Conservation (phyloP, 2,888 invertebrate genomes). For the Cacoxenus indagator region DNA sequence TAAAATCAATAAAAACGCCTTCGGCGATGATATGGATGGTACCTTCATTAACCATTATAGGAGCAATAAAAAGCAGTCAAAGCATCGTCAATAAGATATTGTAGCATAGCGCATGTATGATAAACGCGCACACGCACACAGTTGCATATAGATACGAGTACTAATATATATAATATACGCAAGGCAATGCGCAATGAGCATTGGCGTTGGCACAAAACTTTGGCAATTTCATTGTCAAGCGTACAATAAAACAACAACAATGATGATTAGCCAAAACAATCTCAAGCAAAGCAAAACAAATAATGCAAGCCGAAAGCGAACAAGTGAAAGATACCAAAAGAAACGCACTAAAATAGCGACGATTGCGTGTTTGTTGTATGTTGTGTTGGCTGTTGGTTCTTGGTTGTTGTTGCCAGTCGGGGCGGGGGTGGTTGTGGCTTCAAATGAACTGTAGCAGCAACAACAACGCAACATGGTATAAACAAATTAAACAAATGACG, state of each 20-base stretch:
- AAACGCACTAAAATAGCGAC: no score
- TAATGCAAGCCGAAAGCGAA: no score
- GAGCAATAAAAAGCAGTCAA: not conserved
- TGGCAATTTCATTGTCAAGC: slow-evolving; percentile 32
- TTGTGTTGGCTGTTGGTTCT: no score
- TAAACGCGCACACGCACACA: not conserved
- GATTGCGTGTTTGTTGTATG: no score
- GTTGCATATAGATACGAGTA: not conserved
- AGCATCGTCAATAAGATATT: not conserved
- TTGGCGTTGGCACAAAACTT: slow-evolving; percentile 15
- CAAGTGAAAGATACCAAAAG: no score
- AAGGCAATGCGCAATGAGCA: not conserved
- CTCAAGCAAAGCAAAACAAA: no score
- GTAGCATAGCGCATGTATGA: not conserved
- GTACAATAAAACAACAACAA: slow-evolving; percentile 11
- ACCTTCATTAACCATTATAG: not conserved
- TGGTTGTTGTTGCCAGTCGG: no score
- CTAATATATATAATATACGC: no score
- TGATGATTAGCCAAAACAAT: no score
- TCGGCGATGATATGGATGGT: slow-evolving; percentile 6
- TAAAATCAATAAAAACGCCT: slow-evolving; percentile 10
- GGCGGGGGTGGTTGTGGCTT: no score
- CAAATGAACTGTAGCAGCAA: not conserved
- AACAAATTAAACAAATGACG: not conserved
- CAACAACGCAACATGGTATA: not conserved